These are phyloP conservation scores for Stegodyphus dumicola DNA, from an alignment of 1,140 invertebrate genomes.

Conservation along the genomic window DNA sequence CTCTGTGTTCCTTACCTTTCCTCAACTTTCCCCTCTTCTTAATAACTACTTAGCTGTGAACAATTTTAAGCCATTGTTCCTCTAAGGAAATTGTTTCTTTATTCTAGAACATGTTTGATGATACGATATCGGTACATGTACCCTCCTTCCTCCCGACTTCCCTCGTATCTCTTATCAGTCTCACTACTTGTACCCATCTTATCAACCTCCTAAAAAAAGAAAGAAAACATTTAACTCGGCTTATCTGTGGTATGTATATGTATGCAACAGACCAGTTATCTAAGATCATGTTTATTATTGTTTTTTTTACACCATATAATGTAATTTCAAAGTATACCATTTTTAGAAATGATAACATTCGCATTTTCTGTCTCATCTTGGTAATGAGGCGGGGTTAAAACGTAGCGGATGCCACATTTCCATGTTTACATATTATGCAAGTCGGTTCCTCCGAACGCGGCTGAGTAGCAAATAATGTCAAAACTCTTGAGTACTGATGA, in stretches of 20 bases:
- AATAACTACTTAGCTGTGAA: too few species aligned
- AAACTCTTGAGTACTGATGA: too few species aligned
- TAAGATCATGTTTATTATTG: slow-evolving; percentile 10
- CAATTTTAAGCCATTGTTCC: background rate
- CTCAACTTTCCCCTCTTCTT: too few species aligned
- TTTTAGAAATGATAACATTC: slow-evolving; percentile 44
- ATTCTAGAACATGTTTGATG: slow-evolving; percentile 9
- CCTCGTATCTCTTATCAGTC: too few species aligned
- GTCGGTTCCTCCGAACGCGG: too few species aligned
- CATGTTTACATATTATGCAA: too few species aligned
- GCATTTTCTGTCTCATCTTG: background rate
- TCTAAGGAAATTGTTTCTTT: background rate
- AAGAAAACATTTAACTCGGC: background rate
- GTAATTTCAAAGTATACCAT: slow-evolving; percentile 26
- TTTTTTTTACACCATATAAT: slow-evolving; percentile 19
- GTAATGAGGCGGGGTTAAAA: background rate
- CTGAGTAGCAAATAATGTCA: too few species aligned
- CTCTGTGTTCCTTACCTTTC: too few species aligned
- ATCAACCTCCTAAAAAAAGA: background rate
- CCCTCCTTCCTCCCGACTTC: background rate
- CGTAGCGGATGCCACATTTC: too few species aligned
- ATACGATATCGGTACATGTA: background rate
- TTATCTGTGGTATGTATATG: slow-evolving; percentile 22
- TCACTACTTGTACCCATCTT: slow-evolving; percentile 8
- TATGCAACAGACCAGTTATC: slow-evolving; percentile 32